Evolutionary conservation across 2,888 invertebrate genomes (phyloP), one percentile per base, ranked within the genome.

Genomic region (Tigriopus californicus): DNA sequence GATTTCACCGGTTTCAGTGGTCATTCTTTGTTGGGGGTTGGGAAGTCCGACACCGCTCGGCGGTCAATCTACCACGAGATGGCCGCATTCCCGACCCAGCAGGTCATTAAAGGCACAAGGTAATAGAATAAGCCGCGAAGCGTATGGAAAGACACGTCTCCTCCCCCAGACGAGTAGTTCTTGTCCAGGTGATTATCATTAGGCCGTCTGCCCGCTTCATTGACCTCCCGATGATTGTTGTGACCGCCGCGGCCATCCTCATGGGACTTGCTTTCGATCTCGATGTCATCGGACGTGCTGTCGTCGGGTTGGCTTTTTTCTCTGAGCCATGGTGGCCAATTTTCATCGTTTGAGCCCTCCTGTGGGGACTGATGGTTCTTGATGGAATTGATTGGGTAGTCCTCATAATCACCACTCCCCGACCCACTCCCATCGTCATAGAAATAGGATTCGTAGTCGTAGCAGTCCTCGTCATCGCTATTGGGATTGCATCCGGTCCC

Each of bases 291-390:
- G 13, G 8, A n/a, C n/a, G n/a, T n/a, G n/a, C n/a, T n/a, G n/a
- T n/a, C 13, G n/a, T n/a, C 20, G 13, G 8, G 10, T 20, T 24
- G 1, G 22, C 25, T 33, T 40, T 52, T 52, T n/a, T 13, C 13
- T 18, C 41, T 54, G 54, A 54, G 15, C 54, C 54, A 54, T 54
- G 54, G 54, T 18, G 54, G 54, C 54, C 54, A 54, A 15, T 54
- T 54, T 18, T 51, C 52, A 4, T 22, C 51, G 11, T 51, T 4
- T 12, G 15, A 15, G 22, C 24, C 52, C 12, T 51, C 22, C 13
- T 51, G 20, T 22, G 20, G 24, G 15, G 20, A 15, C 22, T 51
- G 22, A 15, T 54, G 13, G 41, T 54, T 54, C 40, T 15, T 8
- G 41, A 1, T 1, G 12, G 44, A 10, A 15, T n/a, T 3, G 44